Percentiles rank a stretch among this genome's conserved stretches.
Conservation (phyloP, 2,113 vertebrate species). For the Brienomyrus brachyistius region DNA sequence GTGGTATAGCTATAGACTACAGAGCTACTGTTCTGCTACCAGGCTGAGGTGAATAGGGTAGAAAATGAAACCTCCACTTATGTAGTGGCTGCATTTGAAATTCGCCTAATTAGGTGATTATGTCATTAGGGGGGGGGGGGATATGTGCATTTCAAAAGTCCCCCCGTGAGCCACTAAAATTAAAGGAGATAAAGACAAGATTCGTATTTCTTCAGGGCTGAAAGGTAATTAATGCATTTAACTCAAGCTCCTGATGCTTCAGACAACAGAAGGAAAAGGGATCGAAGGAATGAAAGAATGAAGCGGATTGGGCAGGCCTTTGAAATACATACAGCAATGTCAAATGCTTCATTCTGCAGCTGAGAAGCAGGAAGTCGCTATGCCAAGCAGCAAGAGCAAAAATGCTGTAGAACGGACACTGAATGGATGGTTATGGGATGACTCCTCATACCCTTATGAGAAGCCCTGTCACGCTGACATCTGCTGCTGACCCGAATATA, state of each 20-base stretch:
- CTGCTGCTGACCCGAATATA: slow-evolving; percentile 11
- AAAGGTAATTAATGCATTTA: slow-evolving; percentile 91
- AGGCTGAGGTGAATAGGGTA: slow-evolving; percentile 56
- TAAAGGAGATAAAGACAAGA: slow-evolving; percentile 71
- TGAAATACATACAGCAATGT: slow-evolving; percentile 76
- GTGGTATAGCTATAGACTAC: slow-evolving; percentile 40
- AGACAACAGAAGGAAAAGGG: slow-evolving; percentile 61
- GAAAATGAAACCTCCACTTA: slow-evolving; percentile 70
- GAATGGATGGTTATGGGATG: slow-evolving; percentile 29
- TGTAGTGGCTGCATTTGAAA: slow-evolving; percentile 69
- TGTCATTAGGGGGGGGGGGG: slow-evolving; percentile 72
- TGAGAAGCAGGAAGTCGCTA: slow-evolving; percentile 43
- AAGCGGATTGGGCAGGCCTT: slow-evolving; percentile 70
- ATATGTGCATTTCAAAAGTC: slow-evolving; percentile 70
- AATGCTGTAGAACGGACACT: slow-evolving; percentile 41
- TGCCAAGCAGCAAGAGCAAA: slow-evolving; percentile 48
- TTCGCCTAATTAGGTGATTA: slow-evolving; percentile 90
- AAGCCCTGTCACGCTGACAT: neutral
- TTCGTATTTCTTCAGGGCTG: slow-evolving; percentile 54
- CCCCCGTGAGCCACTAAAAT: slow-evolving; percentile 68
- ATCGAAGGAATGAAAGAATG: slow-evolving; percentile 54
- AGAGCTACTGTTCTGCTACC: slow-evolving; percentile 54
- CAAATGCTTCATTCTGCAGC: slow-evolving; percentile 67
- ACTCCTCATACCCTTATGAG: slow-evolving; percentile 29
- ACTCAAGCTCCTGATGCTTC: slow-evolving; percentile 61